phyloP scores from a whole-genome alignment of 2,113 vertebrate genomes.

The Murina feae region DNA sequence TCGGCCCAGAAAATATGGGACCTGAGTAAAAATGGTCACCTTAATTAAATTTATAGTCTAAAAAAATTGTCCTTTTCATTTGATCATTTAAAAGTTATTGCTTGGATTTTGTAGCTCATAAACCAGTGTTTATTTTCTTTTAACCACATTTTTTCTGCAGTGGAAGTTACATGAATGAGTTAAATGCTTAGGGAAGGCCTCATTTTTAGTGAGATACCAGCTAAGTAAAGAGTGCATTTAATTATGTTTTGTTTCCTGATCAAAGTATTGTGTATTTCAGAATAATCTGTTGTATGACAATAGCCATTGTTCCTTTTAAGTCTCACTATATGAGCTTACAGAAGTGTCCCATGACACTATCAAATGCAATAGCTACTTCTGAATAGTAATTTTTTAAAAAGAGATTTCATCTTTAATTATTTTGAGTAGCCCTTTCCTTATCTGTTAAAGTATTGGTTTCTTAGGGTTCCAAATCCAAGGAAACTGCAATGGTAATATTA shows the following conservation, averaged over 20 bases:
- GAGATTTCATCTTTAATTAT: neutral
- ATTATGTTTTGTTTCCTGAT: neutral
- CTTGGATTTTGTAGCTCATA: neutral
- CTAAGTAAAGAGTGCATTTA: neutral
- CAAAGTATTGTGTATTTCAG: neutral
- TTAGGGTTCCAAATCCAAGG: neutral
- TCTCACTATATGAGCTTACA: neutral
- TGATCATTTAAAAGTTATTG: neutral
- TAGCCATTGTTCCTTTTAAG: neutral
- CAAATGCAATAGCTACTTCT: neutral
- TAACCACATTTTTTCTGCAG: neutral
- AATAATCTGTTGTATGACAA: neutral
- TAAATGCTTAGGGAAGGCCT: neutral
- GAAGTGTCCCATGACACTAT: neutral
- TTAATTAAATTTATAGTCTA: neutral
- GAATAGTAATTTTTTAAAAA: neutral
- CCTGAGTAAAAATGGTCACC: neutral
- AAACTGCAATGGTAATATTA: neutral
- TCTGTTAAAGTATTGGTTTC: constrained; percentile 1
- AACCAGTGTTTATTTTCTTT: neutral
- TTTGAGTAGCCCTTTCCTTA: neutral
- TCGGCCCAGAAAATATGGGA: neutral
- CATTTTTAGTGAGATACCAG: neutral
- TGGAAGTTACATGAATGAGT: neutral
- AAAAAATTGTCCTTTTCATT: neutral